These are phyloP conservation scores for Luperina testacea DNA, from an alignment of 2,888 invertebrate species.

Conservation along the genomic window DNA sequence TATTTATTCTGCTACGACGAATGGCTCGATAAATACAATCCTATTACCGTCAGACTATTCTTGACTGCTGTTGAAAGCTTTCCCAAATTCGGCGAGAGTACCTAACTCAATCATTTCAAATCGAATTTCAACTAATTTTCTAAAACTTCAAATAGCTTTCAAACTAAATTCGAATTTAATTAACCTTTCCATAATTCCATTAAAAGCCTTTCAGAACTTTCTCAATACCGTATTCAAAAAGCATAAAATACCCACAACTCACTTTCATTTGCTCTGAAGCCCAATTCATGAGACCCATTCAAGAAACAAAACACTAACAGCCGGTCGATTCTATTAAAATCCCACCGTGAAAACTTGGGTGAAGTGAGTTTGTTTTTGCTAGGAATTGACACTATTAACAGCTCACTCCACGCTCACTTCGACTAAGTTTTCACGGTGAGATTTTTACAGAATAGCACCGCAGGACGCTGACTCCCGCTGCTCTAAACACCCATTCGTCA, in stretches of 20 bases:
- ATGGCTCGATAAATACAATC: neutral
- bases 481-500: conserved; percentile 22
- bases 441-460: no score
- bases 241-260: conserved; percentile 1
- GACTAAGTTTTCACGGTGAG: no score
- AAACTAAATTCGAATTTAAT: neutral
- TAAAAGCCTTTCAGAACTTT: conserved; percentile 27
- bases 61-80: neutral
- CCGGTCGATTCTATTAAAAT: no score
- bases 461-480: conserved; percentile 31
- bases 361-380: no score
- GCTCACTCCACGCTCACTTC: no score
- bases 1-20: neutral
- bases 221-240: neutral
- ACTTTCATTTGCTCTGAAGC: conserved; percentile 23
- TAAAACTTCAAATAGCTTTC: neutral
- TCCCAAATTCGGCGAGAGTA: neutral
- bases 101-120: neutral
- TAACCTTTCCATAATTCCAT: conserved; percentile 6
- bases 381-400: no score
- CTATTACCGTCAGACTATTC: no score
- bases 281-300: conserved; percentile 13
- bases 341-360: no score
- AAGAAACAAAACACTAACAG: conserved; percentile 39
- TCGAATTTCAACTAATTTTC: neutral